A percentile compares a stretch with the other conserved stretches of the same genome.
Conservation (phyloP, 1,140 invertebrate genomes). For the Cydia amplana region DNA sequence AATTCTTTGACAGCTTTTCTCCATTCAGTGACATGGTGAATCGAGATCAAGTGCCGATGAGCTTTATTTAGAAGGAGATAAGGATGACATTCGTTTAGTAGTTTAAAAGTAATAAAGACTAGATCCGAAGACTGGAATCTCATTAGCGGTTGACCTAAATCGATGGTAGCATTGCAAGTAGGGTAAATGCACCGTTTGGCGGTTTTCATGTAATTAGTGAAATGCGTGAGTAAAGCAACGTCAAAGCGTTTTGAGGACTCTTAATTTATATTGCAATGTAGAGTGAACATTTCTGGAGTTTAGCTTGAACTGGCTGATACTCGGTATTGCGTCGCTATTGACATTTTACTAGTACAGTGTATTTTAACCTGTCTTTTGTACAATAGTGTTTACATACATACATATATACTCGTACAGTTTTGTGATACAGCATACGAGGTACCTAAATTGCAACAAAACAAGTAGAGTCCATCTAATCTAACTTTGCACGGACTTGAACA, state of each 20-base stretch:
- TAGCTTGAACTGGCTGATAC: neutral
- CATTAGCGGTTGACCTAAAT: conserved; percentile 33
- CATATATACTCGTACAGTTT: too few species aligned
- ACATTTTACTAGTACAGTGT: too few species aligned
- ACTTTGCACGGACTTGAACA: too few species aligned
- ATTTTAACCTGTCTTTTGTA: too few species aligned
- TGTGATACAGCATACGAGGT: too few species aligned
- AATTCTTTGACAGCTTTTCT: neutral
- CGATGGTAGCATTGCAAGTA: conserved; percentile 23
- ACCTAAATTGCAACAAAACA: too few species aligned
- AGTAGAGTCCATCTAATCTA: too few species aligned
- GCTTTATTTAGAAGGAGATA: neutral
- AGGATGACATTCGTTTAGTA: neutral
- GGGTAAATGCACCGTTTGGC: conserved; percentile 29
- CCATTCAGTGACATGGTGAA: neutral
- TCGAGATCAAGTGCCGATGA: neutral
- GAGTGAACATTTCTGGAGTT: neutral
- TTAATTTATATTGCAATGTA: conserved; percentile 2
- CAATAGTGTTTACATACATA: too few species aligned
- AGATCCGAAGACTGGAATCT: conserved; percentile 31
- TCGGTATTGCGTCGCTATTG: too few species aligned
- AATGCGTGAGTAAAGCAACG: neutral
- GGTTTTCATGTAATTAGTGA: conserved; percentile 26
- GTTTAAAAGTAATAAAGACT: conserved; percentile 25
- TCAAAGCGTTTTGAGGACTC: neutral